phyloP scores from a whole-genome alignment of 2,113 vertebrate species.

The Elanoides forficatus region DNA sequence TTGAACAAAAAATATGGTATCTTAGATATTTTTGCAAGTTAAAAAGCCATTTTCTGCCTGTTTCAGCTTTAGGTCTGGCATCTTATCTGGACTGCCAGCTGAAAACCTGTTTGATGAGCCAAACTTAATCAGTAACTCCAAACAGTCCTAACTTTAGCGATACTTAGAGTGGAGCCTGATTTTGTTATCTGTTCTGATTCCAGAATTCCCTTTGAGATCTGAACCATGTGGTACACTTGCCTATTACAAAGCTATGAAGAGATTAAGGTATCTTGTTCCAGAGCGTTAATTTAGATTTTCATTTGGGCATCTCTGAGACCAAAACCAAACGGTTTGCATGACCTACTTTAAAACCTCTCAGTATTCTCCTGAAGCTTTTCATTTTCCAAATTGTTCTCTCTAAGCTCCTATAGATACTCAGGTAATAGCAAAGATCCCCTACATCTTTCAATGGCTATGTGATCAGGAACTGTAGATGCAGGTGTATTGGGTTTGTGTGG shows the following conservation, averaged over 20 bases:
- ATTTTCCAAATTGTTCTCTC: neutral
- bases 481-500: neutral
- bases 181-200: neutral
- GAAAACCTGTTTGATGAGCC: neutral
- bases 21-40: neutral
- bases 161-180: neutral
- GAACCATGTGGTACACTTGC: rapidly evolving
- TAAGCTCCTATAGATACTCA: neutral
- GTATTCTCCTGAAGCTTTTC: neutral
- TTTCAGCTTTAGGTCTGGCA: neutral
- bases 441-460: neutral
- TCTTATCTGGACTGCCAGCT: neutral
- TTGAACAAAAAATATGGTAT: neutral
- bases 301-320: neutral
- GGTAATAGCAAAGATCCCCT: neutral
- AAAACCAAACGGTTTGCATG: neutral
- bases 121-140: neutral
- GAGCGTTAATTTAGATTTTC: neutral
- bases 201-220: neutral
- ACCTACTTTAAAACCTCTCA: neutral
- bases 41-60: neutral
- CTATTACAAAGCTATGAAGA: neutral
- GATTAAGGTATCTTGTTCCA: neutral
- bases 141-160: neutral
- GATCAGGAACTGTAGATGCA: neutral